These are phyloP conservation scores for Hirudinaria manillensis DNA, from an alignment of 2,888 invertebrate genomes.

Conservation along the genomic window DNA sequence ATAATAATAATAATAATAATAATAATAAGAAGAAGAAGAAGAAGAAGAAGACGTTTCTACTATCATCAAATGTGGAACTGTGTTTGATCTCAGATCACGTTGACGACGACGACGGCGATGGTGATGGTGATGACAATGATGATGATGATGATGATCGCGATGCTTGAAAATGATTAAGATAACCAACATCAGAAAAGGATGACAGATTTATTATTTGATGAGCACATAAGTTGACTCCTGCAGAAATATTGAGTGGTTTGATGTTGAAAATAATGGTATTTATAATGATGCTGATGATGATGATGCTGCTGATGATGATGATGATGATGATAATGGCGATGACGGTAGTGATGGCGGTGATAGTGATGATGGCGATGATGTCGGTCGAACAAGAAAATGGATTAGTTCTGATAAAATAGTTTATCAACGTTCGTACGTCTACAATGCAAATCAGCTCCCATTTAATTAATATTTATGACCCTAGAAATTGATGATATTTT, in stretches of 20 bases:
- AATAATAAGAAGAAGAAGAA: too few relatives aligned
- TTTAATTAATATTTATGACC: too few relatives aligned
- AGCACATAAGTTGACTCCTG: too few relatives aligned
- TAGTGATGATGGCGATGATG: conserved; percentile 4
- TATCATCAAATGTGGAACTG: too few relatives aligned
- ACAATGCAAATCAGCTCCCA: too few relatives aligned
- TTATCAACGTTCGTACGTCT: too few relatives aligned
- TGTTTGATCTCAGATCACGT: background rate
- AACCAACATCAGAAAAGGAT: conserved; percentile 16
- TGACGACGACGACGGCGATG: background rate
- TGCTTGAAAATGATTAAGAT: conserved; percentile 18
- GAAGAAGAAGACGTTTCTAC: too few relatives aligned
- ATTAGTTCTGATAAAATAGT: too few relatives aligned
- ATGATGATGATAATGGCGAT: conserved; percentile 15
- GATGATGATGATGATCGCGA: conserved; percentile 9
- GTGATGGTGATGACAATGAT: conserved; percentile 1
- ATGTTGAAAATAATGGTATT: conserved; percentile 16
- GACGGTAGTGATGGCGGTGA: conserved; percentile 19
- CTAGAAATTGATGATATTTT: too few relatives aligned
- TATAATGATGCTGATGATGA: conserved; percentile 23
- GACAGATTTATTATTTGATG: too few relatives aligned
- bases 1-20: too few relatives aligned
- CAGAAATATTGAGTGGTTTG: background rate
- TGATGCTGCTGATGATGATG: conserved; percentile 17
- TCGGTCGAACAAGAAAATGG: too few relatives aligned